Evolutionary conservation across 2,113 vertebrate genomes (phyloP).

Genomic region (Pomatorhinus ruficollis): DNA sequence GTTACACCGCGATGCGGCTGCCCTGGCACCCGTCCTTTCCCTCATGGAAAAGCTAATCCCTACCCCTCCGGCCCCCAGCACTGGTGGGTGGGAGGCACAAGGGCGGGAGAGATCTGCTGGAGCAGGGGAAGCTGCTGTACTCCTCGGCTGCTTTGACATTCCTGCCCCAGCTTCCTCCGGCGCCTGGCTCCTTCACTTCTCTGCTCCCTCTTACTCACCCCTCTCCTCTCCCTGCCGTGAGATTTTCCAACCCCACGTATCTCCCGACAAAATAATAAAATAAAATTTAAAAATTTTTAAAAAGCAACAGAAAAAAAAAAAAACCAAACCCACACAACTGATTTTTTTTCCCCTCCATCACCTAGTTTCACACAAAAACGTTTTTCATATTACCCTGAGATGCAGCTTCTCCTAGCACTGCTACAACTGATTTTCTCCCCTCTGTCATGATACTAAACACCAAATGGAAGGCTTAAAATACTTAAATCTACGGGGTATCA

Average conservation of each 20-base stretch:
- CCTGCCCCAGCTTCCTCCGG: background rate
- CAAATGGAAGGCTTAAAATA: background rate
- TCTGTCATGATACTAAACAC: background rate
- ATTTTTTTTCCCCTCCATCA: background rate
- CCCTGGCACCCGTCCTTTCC: background rate
- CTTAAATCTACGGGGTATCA: background rate
- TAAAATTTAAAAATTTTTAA: background rate
- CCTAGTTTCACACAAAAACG: background rate
- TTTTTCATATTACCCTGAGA: background rate
- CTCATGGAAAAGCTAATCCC: background rate
- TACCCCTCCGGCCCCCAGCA: background rate
- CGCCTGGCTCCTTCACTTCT: background rate
- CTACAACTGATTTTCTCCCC: background rate
- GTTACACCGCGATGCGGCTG: background rate
- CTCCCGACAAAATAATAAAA: background rate
- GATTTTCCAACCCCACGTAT: background rate
- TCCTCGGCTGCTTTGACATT: background rate
- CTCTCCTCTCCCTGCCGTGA: background rate
- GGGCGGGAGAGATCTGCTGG: background rate
- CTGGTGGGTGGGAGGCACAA: background rate
- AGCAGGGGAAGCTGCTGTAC: background rate
- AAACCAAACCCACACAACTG: no score
- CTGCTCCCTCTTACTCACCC: background rate
- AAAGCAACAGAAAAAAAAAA: background rate
- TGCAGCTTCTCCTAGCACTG: accelerated